Base-by-base conservation (phyloP, 2,888 invertebrate species). In the Atrina japonica region DNA sequence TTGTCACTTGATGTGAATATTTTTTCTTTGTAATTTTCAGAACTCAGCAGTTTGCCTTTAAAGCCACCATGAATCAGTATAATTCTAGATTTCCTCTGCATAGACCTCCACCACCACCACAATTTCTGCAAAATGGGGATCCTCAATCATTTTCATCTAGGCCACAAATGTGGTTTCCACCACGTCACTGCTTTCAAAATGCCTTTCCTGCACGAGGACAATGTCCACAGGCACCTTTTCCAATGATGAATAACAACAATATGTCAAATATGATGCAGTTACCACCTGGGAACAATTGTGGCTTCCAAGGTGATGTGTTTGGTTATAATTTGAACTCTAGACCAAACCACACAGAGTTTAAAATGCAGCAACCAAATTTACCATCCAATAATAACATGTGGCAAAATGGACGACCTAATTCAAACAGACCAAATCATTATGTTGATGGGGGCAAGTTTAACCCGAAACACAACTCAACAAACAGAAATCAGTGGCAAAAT, bases 311-410 rank as follows among this genome's bases (percentile, higher is more conserved):
- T 18, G 52, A 52, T 25, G 25, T 52, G 23, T 52, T 52, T 52
- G 52, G 52, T 23, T 52, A 52, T 23, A 52, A 52, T 23, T 6
- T 52, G 25, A 52, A 47, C 47, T 9, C 16, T 9, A 6, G 21
- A 3, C 47, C 47, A 21, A 47, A n/a, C n/a, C 3, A 18, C 21
- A 9, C n/a, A 18, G 47, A 21, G 5, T 6, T 47, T 6, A 47
- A 16, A 18, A 7, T 35, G 21, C 18, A n/a, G 30, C 27, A 21
- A 16, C 23, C 56, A 40, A 56, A 56, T 40, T 40, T 43, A 53
- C 53, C 50, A 27, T 52, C 43, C 27, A 27, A 41, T 11, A 55
- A 64, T n/a, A 49, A 30, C n/a, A n/a, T 63, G 18, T 45, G 50
- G 35, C 49, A 50, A 21, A 45, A 50, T 50, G n/a, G 23, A 21